A percentile compares a stretch with the other conserved stretches of the same genome.
These are phyloP conservation scores for Tetragnatha montana DNA, from an alignment of 2,888 invertebrate species.

Conservation along the genomic window DNA sequence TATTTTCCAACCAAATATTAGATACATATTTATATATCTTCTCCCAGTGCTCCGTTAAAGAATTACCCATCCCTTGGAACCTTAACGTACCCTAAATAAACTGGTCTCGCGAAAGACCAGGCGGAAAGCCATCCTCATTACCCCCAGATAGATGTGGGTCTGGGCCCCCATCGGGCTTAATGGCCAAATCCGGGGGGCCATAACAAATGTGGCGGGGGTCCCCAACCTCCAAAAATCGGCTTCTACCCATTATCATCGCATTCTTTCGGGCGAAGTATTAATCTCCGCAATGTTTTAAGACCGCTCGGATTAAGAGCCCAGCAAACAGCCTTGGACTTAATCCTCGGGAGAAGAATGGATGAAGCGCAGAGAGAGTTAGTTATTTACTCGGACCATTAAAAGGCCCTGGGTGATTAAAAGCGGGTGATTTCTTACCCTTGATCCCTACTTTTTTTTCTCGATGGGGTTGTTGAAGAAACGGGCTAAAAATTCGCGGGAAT, in stretches of 20 bases:
- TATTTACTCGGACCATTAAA: conserved; percentile 68
- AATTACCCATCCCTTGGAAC: no score
- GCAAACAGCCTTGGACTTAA: conserved; percentile 57
- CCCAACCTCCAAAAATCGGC: conserved; percentile 17
- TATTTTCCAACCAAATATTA: no score
- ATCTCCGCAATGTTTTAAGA: conserved; percentile 49
- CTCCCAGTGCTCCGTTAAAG: no score
- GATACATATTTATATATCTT: no score
- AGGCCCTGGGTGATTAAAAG: conserved; percentile 58
- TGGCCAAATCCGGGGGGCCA: neutral
- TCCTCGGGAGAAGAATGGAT: conserved; percentile 64
- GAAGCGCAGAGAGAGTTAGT: conserved; percentile 55
- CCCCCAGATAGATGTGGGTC: no score
- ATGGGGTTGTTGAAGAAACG: neutral
- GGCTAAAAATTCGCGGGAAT: neutral
- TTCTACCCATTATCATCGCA: conserved; percentile 37
- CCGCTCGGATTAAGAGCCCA: conserved; percentile 56
- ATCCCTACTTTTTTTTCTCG: neutral
- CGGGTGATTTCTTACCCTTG: conserved; percentile 34
- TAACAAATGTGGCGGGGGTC: neutral
- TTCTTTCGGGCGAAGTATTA: conserved; percentile 60
- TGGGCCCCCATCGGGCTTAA: no score
- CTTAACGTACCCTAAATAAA: no score
- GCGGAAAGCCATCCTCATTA: no score
- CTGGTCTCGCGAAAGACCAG: no score